Percentiles rank a stretch among this genome's conserved stretches.
phyloP scores from a whole-genome alignment of 2,888 invertebrate genomes.

The Pecten maximus region DNA sequence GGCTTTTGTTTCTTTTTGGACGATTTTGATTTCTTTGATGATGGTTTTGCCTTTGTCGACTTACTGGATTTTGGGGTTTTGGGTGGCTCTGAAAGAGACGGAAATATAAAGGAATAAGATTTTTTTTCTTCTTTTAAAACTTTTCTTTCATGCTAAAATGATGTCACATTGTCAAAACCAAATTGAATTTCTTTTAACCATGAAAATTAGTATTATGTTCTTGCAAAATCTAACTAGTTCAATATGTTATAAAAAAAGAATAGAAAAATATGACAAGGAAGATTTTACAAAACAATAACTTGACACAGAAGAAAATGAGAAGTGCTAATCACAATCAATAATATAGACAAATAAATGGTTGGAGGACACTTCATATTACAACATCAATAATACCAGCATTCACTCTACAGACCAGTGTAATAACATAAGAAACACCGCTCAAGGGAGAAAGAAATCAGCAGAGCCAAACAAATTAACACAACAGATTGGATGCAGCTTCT shows the following conservation, averaged over 20 bases:
- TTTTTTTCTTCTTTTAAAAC: background rate
- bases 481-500: conserved; percentile 18
- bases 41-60: background rate
- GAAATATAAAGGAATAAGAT: background rate
- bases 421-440: background rate
- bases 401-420: background rate
- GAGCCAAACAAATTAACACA: conserved; percentile 1
- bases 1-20: conserved; percentile 31
- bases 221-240: too few species aligned
- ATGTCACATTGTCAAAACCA: too few species aligned
- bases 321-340: background rate
- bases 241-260: too few species aligned
- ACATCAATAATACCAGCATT: background rate
- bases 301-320: background rate
- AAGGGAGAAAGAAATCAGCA: background rate
- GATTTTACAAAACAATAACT: background rate
- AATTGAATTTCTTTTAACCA: too few species aligned
- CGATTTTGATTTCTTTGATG: conserved; percentile 25
- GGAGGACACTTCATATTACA: background rate
- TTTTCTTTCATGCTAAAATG: background rate
- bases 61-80: background rate
- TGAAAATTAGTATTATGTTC: too few species aligned
- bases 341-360: background rate
- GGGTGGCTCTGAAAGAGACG: conserved; percentile 21
- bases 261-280: background rate